Evolutionary conservation across 2,888 invertebrate species (phyloP).

Genomic region (Nomada hirtipes): DNA sequence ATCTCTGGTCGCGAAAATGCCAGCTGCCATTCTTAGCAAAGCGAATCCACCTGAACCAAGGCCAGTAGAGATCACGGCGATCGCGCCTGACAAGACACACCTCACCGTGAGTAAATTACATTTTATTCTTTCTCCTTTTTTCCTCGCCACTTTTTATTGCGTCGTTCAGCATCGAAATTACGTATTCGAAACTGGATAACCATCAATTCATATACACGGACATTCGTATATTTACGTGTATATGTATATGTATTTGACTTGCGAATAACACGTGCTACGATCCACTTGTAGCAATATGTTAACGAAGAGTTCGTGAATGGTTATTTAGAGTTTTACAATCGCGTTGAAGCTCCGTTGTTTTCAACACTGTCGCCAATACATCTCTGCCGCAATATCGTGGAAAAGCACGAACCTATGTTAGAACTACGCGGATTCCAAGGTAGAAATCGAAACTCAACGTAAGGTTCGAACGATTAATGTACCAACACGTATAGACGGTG

Average conservation of each 20-base stretch:
- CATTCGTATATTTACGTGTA: no score
- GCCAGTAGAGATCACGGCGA: constrained; percentile 87
- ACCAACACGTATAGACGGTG: constrained; percentile 44
- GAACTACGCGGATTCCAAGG: constrained; percentile 52
- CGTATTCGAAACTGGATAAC: constrained; percentile 9
- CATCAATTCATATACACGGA: not conserved
- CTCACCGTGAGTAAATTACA: constrained; percentile 85
- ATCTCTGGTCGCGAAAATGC: constrained; percentile 86
- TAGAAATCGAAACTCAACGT: constrained; percentile 63
- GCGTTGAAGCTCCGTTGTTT: not conserved
- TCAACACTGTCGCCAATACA: constrained; percentile 15
- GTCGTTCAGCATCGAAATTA: not conserved
- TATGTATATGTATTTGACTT: not conserved
- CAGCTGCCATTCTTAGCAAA: constrained; percentile 86
- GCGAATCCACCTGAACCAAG: constrained; percentile 83
- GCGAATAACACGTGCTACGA: not conserved
- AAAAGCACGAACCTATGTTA: constrained; percentile 39
- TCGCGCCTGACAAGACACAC: constrained; percentile 88
- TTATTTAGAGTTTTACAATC: constrained; percentile 3
- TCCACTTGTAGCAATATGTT: not conserved
- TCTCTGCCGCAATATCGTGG: constrained; percentile 32
- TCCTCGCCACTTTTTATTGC: not conserved
- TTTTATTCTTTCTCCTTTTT: not conserved
- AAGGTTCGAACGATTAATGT: constrained; percentile 61
- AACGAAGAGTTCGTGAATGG: not conserved